Conservation (phyloP, 1,140 invertebrate species). For the Drosophila aff. region DNA sequence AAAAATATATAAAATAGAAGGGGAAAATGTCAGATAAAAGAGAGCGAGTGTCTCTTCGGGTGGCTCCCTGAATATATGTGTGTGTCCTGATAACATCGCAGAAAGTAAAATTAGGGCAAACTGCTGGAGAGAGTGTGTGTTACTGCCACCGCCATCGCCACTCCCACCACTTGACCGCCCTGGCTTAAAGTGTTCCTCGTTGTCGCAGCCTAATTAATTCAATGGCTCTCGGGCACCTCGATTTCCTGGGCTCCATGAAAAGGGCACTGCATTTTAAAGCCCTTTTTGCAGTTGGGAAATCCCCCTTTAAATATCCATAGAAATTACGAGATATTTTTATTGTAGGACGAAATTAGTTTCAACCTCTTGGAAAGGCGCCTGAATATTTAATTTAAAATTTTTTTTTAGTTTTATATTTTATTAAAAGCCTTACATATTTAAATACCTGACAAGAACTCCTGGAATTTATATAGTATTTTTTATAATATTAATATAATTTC, state of each 20-base stretch:
- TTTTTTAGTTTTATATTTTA: neutral
- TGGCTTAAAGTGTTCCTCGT: slow-evolving; percentile 65
- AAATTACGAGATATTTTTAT: slow-evolving; percentile 11
- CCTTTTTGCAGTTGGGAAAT: neutral
- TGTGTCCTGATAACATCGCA: slow-evolving; percentile 79
- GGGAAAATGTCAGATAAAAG: slow-evolving; percentile 23
- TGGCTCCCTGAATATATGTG: slow-evolving; percentile 21
- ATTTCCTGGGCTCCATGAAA: slow-evolving; percentile 11
- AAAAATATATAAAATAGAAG: slow-evolving; percentile 3
- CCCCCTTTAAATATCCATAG: neutral
- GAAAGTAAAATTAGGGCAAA: slow-evolving; percentile 84
- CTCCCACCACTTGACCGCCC: slow-evolving; percentile 54
- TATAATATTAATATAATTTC: neutral
- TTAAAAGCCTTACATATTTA: neutral
- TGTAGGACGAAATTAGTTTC: no score
- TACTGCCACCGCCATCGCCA: slow-evolving; percentile 34
- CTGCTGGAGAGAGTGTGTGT: slow-evolving; percentile 53
- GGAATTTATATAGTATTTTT: neutral
- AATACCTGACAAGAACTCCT: neutral
- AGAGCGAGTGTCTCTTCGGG: slow-evolving; percentile 53
- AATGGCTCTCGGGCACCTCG: slow-evolving; percentile 48
- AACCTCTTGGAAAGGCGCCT: neutral
- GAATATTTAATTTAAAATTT: no score
- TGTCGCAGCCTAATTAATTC: slow-evolving; percentile 81
- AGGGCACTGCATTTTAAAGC: slow-evolving; percentile 32